Conservation (phyloP, 2,797 vertebrate species). For the Poecilia picta region DNA sequence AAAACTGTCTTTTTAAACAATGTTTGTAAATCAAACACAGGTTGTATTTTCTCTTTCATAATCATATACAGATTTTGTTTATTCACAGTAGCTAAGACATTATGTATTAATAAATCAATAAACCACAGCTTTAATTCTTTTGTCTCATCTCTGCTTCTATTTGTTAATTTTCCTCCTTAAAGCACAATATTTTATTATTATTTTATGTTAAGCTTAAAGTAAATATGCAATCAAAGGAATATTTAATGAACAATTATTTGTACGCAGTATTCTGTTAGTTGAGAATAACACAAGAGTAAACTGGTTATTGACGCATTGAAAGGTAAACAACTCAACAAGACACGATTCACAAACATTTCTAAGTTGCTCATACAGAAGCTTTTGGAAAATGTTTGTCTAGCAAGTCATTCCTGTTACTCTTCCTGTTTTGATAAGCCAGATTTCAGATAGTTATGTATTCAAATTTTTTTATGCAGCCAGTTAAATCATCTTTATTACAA, state of each 20-base stretch:
- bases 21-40: background rate
- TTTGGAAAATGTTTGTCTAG: background rate
- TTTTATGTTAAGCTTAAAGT: background rate
- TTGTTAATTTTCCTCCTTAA: background rate
- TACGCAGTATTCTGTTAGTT: background rate
- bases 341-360: background rate
- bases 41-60: background rate
- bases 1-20: background rate
- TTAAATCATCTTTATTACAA: background rate
- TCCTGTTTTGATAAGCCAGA: too few species aligned
- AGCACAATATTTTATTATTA: background rate
- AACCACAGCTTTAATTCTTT: background rate
- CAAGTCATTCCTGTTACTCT: too few species aligned
- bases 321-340: background rate
- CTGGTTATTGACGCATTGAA: background rate
- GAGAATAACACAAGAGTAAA: background rate
- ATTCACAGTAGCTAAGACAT: background rate
- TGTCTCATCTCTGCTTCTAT: background rate
- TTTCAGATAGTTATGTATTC: background rate
- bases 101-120: constrained; percentile 1
- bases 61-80: background rate
- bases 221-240: background rate
- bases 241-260: background rate
- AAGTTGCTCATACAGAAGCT: background rate
- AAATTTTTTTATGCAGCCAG: background rate